Evolutionary conservation across 2,888 invertebrate genomes (phyloP), one percentile per base, ranked within the genome.

Genomic region (Thera britannica): DNA sequence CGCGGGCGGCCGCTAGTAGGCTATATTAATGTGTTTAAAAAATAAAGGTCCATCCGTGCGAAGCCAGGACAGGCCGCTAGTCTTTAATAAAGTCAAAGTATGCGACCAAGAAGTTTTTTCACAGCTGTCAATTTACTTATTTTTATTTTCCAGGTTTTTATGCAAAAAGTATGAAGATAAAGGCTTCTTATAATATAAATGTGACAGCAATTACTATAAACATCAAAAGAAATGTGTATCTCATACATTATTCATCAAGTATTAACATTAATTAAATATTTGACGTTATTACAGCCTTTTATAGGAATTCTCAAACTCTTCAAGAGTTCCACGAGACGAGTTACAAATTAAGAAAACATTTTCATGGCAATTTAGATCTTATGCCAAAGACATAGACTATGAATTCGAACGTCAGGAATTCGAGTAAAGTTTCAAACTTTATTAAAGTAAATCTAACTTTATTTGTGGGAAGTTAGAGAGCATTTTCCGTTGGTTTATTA

Each of bases 361-460:
- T 55, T 52, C 56, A 57, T 46, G 12, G 46, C 49, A 62, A 52
- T 60, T 56, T 52, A 51, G 56, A 65, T 65, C 57, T 62, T 63
- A 69, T 52, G 51, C 12, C 56, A 41, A 8, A 11, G 34, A 36
- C 34, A 65, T 60, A 66, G 66, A 56, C 57, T 63, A 34, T 35
- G 55, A 69, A 51, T 48, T 69, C 36, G 56, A 52, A 58, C 46
- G 68, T 9, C n/a, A 38, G 34, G 46, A 36, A 49, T 0, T 55
- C 34, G 7, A 23, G 48, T 52, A 65, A 69, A 69, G 59, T 66
- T 62, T 56, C 35, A 60, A 69, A 66, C 59, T 62, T 59, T 56
- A 62, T 62, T 62, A 63, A 69, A 69, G 65, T 69, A 69, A 69
- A 69, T 69, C 65, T 63, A 69, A 69, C 69, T 69, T 69, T 69